Percentiles rank a stretch among this genome's conserved stretches.
phyloP scores from a whole-genome alignment of 2,888 invertebrate genomes.

The Calliphora vomitoria region DNA sequence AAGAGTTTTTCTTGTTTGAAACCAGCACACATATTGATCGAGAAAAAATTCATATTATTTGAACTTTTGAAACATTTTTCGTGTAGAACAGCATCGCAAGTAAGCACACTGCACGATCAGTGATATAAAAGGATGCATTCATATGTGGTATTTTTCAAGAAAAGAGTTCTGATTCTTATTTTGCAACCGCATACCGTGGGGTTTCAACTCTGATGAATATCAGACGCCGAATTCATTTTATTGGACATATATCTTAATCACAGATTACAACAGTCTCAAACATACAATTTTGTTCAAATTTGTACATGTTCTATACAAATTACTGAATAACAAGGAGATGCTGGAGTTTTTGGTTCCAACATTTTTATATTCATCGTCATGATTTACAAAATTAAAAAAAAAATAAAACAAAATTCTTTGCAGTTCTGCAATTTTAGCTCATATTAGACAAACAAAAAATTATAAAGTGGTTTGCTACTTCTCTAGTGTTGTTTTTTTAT shows the following conservation, averaged over 20 bases:
- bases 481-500: constrained; percentile 11
- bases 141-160: too few relatives aligned
- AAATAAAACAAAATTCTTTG: background rate
- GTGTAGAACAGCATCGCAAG: constrained; percentile 13
- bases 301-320: too few relatives aligned
- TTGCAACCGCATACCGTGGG: too few relatives aligned
- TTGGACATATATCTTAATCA: too few relatives aligned
- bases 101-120: constrained; percentile 21
- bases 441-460: constrained; percentile 11
- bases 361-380: too few relatives aligned
- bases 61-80: constrained; percentile 58
- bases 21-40: constrained; percentile 38
- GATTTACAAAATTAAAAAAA: background rate
- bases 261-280: too few relatives aligned
- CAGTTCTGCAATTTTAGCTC: background rate
- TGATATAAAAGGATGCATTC: background rate
- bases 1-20: background rate
- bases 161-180: too few relatives aligned
- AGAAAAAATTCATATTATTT: constrained; percentile 62
- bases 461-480: constrained; percentile 16
- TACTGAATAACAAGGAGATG: too few relatives aligned
- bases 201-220: too few relatives aligned
- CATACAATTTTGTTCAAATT: too few relatives aligned
- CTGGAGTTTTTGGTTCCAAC: too few relatives aligned
- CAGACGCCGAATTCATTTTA: too few relatives aligned